Evolutionary conservation across 2,888 invertebrate genomes (phyloP).

Genomic region (Caenorhabditis sulstoni): DNA sequence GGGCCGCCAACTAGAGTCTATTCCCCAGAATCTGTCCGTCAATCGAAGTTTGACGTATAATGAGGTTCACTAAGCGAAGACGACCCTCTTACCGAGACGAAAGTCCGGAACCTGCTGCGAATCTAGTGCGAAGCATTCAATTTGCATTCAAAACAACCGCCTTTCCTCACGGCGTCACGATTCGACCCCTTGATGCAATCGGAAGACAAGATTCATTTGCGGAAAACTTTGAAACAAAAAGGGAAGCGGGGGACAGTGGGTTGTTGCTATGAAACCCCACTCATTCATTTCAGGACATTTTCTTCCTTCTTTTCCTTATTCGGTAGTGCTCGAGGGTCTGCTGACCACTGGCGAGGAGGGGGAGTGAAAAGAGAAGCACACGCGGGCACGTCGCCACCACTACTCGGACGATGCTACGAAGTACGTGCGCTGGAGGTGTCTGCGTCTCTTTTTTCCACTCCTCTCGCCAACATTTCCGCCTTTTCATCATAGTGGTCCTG

Average conservation of each 20-base stretch:
- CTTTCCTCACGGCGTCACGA: conserved; percentile 14
- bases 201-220: not conserved
- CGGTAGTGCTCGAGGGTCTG: conserved; percentile 11
- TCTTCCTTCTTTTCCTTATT: no score
- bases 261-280: conserved; percentile 31
- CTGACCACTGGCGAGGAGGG: conserved; percentile 18
- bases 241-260: not conserved
- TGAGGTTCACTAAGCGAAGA: no score
- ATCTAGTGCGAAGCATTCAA: conserved; percentile 7
- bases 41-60: no score
- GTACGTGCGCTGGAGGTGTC: conserved; percentile 46
- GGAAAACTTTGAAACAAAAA: conserved; percentile 3
- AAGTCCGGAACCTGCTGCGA: not conserved
- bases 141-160: conserved; percentile 41
- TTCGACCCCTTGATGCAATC: conserved; percentile 34
- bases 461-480: conserved; percentile 30
- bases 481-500: conserved; percentile 21
- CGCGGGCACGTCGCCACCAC: conserved; percentile 32
- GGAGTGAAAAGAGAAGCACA: conserved; percentile 10
- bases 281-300: not conserved
- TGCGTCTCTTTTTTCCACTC: conserved; percentile 25
- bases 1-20: no score
- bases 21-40: no score
- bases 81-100: no score
- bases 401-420: conserved; percentile 24